Base-by-base conservation (phyloP, 1,140 invertebrate species). In the Vanessa atalanta region DNA sequence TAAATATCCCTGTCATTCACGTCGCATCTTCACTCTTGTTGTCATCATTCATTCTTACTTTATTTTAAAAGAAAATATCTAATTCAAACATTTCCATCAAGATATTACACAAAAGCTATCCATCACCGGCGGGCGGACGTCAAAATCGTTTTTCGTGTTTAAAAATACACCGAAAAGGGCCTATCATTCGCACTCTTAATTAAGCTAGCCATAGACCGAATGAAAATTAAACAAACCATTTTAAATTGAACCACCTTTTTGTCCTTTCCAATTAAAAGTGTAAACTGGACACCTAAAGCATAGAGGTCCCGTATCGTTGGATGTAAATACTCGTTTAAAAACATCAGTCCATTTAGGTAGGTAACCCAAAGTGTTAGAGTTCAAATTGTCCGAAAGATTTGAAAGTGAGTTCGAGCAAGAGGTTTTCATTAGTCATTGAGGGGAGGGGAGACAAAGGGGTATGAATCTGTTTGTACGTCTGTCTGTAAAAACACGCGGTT, bases 131-230 rank as follows among this genome's bases (percentile, higher is more conserved):
- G 20, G 57, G 31, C 60, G 9, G 55, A 61, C 47, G 20, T 60
- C 43, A 61, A 63, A 50, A 16, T 64, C 23, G 64, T 65, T 37
- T 55, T 61, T 20, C 31, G 16, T 53, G 31, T 60, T 65, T 72
- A 72, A 47, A 57, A 72, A 61, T 61, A 16, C 63, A 55, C 15
- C 47, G 63, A 75, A 75, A 67, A 65, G 64, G 37, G 48, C 83
- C 84, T 86, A 87, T 91, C 87, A 85, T 88, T 88, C 85, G 83
- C 84, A 87, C 88, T 90, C 87, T 89, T 89, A 89, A 91, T 89
- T 91, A 90, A 88, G 73, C 81, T 83, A 79, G 74, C 86, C 79
- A 81, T 68, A 81, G 82, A 83, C 78, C 76, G 75, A 78, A 61
- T 72, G 76, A 80, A 86, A 88, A 87, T 85, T 82, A 83, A 83